phyloP scores from a whole-genome alignment of 2,888 invertebrate species.

The Sabatieria punctata region DNA sequence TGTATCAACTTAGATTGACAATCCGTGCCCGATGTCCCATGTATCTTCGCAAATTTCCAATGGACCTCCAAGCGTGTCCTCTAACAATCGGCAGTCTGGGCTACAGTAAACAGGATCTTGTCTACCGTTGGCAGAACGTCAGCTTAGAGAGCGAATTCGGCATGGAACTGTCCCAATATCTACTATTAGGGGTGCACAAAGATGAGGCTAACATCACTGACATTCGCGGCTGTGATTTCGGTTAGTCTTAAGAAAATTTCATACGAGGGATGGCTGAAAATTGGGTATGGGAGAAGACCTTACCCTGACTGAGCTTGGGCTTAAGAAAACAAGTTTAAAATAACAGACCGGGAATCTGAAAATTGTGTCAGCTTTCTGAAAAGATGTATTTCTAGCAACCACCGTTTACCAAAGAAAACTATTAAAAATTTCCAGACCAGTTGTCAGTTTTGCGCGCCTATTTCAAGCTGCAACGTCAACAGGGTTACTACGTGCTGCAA shows the following conservation, averaged over 20 bases:
- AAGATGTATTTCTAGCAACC: too few species aligned
- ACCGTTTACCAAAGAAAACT: too few species aligned
- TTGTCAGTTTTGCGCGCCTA: slow-evolving; percentile 45
- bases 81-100: slow-evolving; percentile 38
- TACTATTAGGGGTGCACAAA: slow-evolving; percentile 45
- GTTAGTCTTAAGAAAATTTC: too few species aligned
- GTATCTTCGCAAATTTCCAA: slow-evolving; percentile 66
- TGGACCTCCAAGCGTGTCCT: slow-evolving; percentile 46
- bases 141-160: slow-evolving; percentile 68
- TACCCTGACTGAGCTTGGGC: too few species aligned
- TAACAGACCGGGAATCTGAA: too few species aligned
- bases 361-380: too few species aligned
- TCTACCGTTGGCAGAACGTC: slow-evolving; percentile 57
- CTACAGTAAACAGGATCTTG: slow-evolving; percentile 63
- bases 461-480: slow-evolving; percentile 58
- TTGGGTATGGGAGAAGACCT: too few species aligned
- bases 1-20: slow-evolving; percentile 55
- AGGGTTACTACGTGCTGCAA: slow-evolving; percentile 51
- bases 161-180: slow-evolving; percentile 82
- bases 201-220: slow-evolving; percentile 21
- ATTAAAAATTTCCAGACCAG: too few species aligned
- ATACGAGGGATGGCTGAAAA: too few species aligned
- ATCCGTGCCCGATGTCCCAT: slow-evolving; percentile 67
- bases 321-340: too few species aligned
- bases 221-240: too few species aligned